A percentile compares a stretch with the other conserved stretches of the same genome.
phyloP scores from a whole-genome alignment of 2,888 invertebrate genomes.

The Stenodema calcarata region DNA sequence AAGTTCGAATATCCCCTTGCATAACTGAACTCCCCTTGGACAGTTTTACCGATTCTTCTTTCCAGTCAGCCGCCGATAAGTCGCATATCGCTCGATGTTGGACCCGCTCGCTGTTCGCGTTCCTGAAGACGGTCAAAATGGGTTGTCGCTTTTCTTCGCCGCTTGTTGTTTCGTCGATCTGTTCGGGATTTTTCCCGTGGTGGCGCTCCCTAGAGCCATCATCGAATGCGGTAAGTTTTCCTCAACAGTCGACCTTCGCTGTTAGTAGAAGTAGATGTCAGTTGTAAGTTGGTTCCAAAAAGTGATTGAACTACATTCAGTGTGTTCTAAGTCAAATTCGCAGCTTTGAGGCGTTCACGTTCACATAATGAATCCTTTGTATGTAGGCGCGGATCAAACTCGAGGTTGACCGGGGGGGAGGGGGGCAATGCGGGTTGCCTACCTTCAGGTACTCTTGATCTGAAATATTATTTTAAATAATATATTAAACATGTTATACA shows the following conservation, averaged over 20 bases:
- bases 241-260: neutral
- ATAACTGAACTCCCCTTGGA: neutral
- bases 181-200: constrained; percentile 83
- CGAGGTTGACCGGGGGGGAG: too few relatives aligned
- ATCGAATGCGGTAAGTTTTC: constrained; percentile 73
- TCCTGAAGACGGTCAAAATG: neutral
- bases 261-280: too few relatives aligned
- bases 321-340: too few relatives aligned
- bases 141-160: constrained; percentile 73
- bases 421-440: too few relatives aligned
- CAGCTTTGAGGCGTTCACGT: too few relatives aligned
- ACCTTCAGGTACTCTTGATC: too few relatives aligned
- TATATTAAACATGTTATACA: too few relatives aligned
- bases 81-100: neutral
- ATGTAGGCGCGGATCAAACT: too few relatives aligned
- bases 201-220: constrained; percentile 76
- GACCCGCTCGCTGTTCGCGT: neutral
- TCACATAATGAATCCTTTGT: too few relatives aligned
- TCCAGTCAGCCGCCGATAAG: neutral
- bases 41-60: neutral
- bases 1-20: neutral
- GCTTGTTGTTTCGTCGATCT: constrained; percentile 79
- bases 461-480: too few relatives aligned
- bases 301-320: too few relatives aligned
- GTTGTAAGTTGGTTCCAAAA: too few relatives aligned